Base-by-base conservation (phyloP, 2,113 vertebrate species). In the Alaudala cheleensis region DNA sequence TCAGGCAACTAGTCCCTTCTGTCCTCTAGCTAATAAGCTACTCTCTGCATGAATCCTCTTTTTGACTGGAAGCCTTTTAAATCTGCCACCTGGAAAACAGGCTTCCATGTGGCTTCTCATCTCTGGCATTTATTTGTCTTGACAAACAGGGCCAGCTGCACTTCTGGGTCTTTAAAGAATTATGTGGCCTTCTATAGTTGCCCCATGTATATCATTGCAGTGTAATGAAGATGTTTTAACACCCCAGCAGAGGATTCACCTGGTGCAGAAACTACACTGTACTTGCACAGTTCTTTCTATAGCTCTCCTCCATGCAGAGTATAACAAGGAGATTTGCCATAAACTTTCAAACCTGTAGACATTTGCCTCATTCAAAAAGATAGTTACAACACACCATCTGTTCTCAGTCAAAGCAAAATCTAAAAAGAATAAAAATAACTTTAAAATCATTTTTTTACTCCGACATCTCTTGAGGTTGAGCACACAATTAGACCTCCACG, bases 361-460 rank as follows among this genome's bases (percentile, higher is more conserved):
- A 24, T 80, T 49, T 3, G 0, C 11, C 39, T 90, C 70, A 33
- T 54, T 65, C 12, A 19, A 80, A 83, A 50, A 50, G 56, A 34
- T 19, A 84, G 49, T 94, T 80, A 53, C 60, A 92, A 80, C 23
- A 17, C 3, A 4, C 77, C 54, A 54, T 90, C 40, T 92, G 66
- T 67, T 92, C 66, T 85, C 58, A 85, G 83, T 70, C 72, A 92
- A 92, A 93, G 51, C 18, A 86, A 92, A 88, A 77, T 60, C 44
- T 62, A 60, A 86, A 67, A 44, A 67, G 29, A 40, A 70, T 66
- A 95, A 95, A 96, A 94, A 95, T 88, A 93, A 60, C 53, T 94
- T 94, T n/a, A n/a, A 93, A 85, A 70, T 85, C 2, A 34, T 95
- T 47, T 88, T 93, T 81, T 40, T 85, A 28, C 72, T 94, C 50